phyloP scores from a whole-genome alignment of 2,888 invertebrate genomes.

The Timandra comae region DNA sequence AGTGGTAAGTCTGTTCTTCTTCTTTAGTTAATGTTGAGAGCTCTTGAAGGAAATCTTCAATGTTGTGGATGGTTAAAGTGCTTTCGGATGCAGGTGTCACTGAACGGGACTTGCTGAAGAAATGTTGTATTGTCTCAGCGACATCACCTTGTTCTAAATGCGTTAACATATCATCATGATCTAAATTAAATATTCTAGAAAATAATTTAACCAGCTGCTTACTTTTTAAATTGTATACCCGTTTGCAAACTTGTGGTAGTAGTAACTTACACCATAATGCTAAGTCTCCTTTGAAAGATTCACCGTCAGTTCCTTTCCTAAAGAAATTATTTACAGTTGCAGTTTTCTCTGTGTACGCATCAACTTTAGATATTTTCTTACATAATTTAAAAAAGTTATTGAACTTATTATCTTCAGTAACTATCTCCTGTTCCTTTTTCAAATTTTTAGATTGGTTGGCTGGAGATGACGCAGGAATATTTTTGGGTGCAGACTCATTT shows the following conservation, averaged over 20 bases:
- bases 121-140: conserved; percentile 88
- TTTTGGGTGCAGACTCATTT: conserved; percentile 39
- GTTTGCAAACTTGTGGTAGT: conserved; percentile 87
- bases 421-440: conserved; percentile 12
- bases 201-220: conserved; percentile 94
- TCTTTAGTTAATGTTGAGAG: conserved; percentile 88
- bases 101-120: conserved; percentile 81
- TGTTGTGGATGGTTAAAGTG: conserved; percentile 82
- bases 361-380: conserved; percentile 84
- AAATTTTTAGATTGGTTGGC: conserved; percentile 16
- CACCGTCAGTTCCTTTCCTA: conserved; percentile 75
- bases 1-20: conserved; percentile 88
- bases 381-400: conserved; percentile 86
- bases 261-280: conserved; percentile 88
- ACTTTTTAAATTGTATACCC: conserved; percentile 94
- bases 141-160: conserved; percentile 94
- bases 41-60: conserved; percentile 85
- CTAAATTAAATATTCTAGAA: conserved; percentile 84
- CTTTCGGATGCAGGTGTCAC: conserved; percentile 81
- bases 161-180: conserved; percentile 88
- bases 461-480: conserved; percentile 10
- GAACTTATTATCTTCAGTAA: conserved; percentile 82
- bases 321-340: conserved; percentile 82
- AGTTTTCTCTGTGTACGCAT: conserved; percentile 90
- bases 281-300: conserved; percentile 85